Conservation (phyloP, 2,113 vertebrate species). For the Neolamprologus brichardi region DNA sequence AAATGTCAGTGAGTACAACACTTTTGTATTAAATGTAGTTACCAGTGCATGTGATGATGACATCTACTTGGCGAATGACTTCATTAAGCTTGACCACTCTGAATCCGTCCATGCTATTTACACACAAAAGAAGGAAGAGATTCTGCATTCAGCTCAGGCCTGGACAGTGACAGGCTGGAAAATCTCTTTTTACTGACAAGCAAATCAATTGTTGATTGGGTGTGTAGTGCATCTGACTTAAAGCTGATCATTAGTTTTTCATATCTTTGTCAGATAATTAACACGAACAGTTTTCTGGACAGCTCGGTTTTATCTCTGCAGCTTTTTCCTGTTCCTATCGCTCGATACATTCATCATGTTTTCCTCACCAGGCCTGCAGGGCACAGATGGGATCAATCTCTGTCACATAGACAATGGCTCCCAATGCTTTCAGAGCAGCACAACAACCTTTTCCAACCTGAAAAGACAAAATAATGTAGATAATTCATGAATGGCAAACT, state of each 20-base stretch:
- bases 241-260: background rate
- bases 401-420: constrained; percentile 89
- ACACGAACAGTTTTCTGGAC: background rate
- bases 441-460: constrained; percentile 98
- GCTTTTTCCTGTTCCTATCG: background rate
- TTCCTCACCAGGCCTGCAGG: constrained; percentile 91
- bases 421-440: constrained; percentile 92
- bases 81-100: constrained; percentile 94
- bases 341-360: background rate
- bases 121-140: background rate
- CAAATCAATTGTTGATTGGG: background rate
- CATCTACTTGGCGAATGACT: constrained; percentile 91
- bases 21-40: background rate
- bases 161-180: background rate
- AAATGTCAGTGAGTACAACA: background rate
- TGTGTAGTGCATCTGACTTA: background rate
- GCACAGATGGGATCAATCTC: constrained; percentile 98
- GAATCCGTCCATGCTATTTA: constrained; percentile 95
- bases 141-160: background rate
- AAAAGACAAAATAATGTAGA: background rate
- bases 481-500: background rate
- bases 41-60: constrained; percentile 98
- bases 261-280: background rate
- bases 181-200: background rate
- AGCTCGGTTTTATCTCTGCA: background rate